These are phyloP conservation scores for Rhagoletis zephyria DNA, from an alignment of 1,140 invertebrate species.

Conservation along the genomic window DNA sequence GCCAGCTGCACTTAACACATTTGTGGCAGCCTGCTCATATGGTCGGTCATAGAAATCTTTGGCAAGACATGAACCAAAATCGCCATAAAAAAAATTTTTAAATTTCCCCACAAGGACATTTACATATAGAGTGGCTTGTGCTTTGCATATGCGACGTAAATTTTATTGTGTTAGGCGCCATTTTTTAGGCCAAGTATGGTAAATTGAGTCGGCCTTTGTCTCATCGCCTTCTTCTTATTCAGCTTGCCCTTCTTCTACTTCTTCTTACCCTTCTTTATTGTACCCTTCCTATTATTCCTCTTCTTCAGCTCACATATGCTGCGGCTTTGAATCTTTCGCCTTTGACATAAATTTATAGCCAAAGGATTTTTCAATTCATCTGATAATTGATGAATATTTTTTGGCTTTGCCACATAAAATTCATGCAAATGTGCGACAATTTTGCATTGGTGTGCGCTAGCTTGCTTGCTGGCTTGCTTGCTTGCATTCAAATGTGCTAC, in stretches of 20 bases:
- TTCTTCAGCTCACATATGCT: not conserved
- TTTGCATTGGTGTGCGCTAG: not conserved
- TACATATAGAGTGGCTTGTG: not conserved
- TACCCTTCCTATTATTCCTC: too few species aligned
- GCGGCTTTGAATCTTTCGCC: not conserved
- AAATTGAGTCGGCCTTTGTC: not conserved
- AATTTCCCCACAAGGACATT: conserved; percentile 33
- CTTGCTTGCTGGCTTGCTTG: too few species aligned
- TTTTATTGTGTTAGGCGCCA: not conserved
- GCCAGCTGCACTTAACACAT: conserved; percentile 32
- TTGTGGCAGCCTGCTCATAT: not conserved
- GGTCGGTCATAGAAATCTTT: conserved; percentile 3
- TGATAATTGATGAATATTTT: conserved; percentile 39
- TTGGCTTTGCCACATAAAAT: not conserved
- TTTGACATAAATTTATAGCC: conserved; percentile 8
- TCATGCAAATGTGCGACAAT: too few species aligned
- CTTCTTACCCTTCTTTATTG: too few species aligned
- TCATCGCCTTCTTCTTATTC: too few species aligned
- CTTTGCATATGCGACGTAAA: not conserved
- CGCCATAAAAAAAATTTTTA: not conserved
- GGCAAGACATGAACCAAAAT: not conserved
- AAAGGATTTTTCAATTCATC: conserved; percentile 1
- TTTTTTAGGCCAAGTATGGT: conserved; percentile 29
- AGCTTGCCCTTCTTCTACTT: too few species aligned
- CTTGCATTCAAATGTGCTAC: not conserved